Base-by-base conservation (phyloP, 2,888 invertebrate genomes). In the Nomada flava region DNA sequence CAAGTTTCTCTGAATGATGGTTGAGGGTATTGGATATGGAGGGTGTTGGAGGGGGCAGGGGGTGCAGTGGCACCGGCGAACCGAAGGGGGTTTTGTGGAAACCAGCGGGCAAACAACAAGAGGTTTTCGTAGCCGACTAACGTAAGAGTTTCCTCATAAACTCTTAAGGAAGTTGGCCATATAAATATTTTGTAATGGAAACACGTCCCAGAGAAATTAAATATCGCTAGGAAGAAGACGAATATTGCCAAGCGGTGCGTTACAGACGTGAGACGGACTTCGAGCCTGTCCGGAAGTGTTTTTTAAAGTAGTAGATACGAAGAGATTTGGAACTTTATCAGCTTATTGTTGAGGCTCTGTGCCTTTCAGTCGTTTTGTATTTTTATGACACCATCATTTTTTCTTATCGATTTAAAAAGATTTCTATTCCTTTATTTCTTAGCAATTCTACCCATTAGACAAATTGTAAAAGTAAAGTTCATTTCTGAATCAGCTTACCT, bases 121-220 rank as follows among this genome's bases (percentile, higher is more conserved):
- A 84, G 83, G 84, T 82, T 89, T 86, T 88, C 84, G 85, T 79
- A 90, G 88, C 82, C 71, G 77, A 82, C 82, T 88, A 91, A 89
- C 89, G 88, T 85, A 80, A 80, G 90, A 91, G 91, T 91, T 91
- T 90, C 88, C 91, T 90, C 91, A 88, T 90, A 91, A 92, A 92
- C 92, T 92, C 92, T 92, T 90, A 90, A 82, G 89, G 91, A 92
- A 92, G 90, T 92, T 92, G 84, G 88, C 91, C 90, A 91, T 89
- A 91, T 91, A 91, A 92, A 92, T 92, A 92, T 92, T 92, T 92
- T 89, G 91, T 91, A 91, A 91, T 91, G 88, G 91, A 91, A 92
- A 91, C 92, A 92, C 92, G 91, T 92, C 89, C 83, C 89, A 86
- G 88, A 89, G 90, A 91, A 92, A 92, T 92, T 92, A 92, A 92